Evolutionary conservation across 2,797 vertebrate genomes (phyloP).

Genomic region (Molossus molossus): DNA sequence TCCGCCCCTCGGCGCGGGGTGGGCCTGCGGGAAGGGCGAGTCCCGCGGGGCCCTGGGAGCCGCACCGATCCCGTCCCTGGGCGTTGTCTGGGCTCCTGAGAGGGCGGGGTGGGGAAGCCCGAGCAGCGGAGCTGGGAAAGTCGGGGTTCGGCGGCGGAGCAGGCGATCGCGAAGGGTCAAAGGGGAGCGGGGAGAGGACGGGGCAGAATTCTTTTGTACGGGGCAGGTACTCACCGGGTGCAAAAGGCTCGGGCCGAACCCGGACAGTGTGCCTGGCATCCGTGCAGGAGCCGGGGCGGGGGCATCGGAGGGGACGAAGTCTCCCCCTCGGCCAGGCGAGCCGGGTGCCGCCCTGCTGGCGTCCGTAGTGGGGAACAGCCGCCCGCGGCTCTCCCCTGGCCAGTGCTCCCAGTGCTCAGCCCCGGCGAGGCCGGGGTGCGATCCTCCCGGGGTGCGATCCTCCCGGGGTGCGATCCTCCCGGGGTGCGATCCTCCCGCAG

Average conservation of each 20-base stretch:
- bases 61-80: neutral
- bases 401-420: neutral
- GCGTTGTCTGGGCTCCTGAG: neutral
- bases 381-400: neutral
- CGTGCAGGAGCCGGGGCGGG: neutral
- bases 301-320: neutral
- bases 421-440: neutral
- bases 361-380: neutral
- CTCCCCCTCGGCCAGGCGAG: neutral
- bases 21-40: neutral
- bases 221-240: constrained; percentile 60
- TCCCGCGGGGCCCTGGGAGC: neutral
- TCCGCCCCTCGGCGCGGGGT: neutral
- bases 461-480: neutral
- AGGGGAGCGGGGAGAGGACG: neutral
- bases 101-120: neutral
- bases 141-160: neutral
- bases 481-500: too few relatives aligned
- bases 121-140: neutral
- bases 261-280: neutral
- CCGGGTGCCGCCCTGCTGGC: neutral
- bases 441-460: neutral
- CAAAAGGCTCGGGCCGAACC: neutral
- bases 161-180: neutral
- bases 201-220: neutral